These are phyloP conservation scores for Rhinophrynus dorsalis DNA, from an alignment of 2,797 vertebrate genomes.

Conservation along the genomic window DNA sequence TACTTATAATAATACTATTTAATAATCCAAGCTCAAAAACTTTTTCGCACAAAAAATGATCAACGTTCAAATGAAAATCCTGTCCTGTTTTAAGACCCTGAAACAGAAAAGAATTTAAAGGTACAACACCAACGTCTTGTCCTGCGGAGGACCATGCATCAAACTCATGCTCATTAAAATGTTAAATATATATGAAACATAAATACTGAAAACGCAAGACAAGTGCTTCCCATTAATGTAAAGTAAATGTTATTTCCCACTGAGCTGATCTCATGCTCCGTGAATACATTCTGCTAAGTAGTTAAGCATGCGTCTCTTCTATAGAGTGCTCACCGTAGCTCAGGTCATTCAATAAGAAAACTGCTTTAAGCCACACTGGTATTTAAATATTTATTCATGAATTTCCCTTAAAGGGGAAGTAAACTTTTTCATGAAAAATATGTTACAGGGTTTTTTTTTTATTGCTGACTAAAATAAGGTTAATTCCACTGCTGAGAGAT, in stretches of 20 bases:
- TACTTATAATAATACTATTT: too few relatives aligned
- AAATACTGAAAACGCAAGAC: neutral
- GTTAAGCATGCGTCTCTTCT: too few relatives aligned
- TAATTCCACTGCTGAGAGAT: too few relatives aligned
- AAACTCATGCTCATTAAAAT: neutral
- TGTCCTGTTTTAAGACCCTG: too few relatives aligned
- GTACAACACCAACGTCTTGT: too few relatives aligned
- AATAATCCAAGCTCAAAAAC: too few relatives aligned
- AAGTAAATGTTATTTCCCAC: neutral
- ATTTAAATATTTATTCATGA: slow-evolving; percentile 33
- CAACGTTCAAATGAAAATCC: too few relatives aligned
- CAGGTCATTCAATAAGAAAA: neutral
- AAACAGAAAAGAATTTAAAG: too few relatives aligned
- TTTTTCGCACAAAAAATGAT: too few relatives aligned
- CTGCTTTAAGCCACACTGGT: neutral
- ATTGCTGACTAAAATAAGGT: too few relatives aligned
- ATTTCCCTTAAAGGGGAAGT: slow-evolving; percentile 6
- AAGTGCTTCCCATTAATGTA: neutral
- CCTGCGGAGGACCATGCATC: neutral
- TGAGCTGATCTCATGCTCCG: neutral
- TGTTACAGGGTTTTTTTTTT: too few relatives aligned
- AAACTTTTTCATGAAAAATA: too few relatives aligned
- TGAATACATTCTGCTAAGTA: neutral
- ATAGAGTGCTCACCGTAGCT: neutral
- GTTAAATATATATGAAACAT: neutral